Evolutionary conservation across 1,140 invertebrate genomes (phyloP).

Genomic region (Zaprionus ornatus): DNA sequence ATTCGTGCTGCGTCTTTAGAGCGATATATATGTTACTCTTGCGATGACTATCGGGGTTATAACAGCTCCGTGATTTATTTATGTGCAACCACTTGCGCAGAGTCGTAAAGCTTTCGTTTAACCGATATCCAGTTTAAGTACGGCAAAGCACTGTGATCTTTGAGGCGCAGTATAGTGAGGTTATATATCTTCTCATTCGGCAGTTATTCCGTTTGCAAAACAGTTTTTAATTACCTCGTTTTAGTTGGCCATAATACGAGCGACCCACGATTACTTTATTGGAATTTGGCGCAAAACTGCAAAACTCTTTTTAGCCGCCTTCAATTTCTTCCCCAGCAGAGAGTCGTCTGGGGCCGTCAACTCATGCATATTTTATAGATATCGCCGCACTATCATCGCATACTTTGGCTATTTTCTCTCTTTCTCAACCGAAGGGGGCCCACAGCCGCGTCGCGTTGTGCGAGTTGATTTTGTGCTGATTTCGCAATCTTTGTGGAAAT

Average conservation of each 20-base stretch:
- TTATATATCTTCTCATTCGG: neutral
- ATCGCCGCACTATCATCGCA: conserved; percentile 60
- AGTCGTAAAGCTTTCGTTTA: conserved; percentile 1
- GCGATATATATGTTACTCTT: neutral
- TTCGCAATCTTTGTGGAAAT: conserved; percentile 62
- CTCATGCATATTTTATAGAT: conserved; percentile 72
- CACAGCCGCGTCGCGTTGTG: conserved; percentile 52
- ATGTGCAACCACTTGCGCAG: neutral
- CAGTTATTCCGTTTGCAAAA: conserved; percentile 12
- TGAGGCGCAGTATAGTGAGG: neutral
- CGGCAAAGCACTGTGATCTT: neutral
- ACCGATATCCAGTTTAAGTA: neutral
- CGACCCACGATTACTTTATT: conserved; percentile 57
- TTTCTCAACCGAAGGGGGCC: conserved; percentile 39
- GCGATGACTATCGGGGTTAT: neutral
- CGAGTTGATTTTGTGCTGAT: conserved; percentile 38
- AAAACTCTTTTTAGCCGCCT: conserved; percentile 41
- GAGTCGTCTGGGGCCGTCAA: conserved; percentile 2
- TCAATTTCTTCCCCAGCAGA: conserved; percentile 46
- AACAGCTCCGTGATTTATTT: neutral
- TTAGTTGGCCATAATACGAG: conserved; percentile 3
- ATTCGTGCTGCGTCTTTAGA: neutral
- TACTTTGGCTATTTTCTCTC: conserved; percentile 35
- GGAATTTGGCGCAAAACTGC: conserved; percentile 47
- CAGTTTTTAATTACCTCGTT: conserved; percentile 25